A percentile compares a stretch with the other conserved stretches of the same genome.
Conservation (phyloP, 2,888 invertebrate genomes). For the Hyposoter dolosus region DNA sequence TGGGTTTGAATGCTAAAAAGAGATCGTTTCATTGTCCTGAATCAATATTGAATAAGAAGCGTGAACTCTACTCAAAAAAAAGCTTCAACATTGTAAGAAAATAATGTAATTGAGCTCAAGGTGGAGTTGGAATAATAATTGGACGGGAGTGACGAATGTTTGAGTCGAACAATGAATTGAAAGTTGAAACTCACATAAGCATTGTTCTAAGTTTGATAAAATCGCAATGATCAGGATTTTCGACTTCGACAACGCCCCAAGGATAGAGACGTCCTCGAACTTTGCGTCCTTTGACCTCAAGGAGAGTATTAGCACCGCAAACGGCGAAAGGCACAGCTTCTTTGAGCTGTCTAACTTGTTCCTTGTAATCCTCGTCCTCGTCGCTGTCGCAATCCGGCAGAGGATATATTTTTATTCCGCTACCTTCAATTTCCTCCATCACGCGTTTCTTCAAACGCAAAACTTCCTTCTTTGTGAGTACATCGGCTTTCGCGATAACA, state of each 20-base stretch:
- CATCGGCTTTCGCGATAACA: slow-evolving; percentile 98
- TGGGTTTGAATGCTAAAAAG: no score
- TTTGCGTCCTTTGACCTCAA: slow-evolving; percentile 96
- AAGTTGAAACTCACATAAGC: slow-evolving; percentile 89
- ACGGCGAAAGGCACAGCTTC: slow-evolving; percentile 99
- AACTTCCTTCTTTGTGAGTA: slow-evolving; percentile 96
- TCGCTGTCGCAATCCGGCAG: slow-evolving; percentile 98
- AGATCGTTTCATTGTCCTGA: no score
- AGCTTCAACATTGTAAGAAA: not conserved
- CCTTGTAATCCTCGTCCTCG: slow-evolving; percentile 98
- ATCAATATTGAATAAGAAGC: no score
- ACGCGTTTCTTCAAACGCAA: slow-evolving; percentile 93
- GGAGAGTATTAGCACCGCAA: slow-evolving; percentile 96
- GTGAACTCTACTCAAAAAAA: no score
- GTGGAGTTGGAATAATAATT: not conserved
- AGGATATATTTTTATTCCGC: slow-evolving; percentile 97
- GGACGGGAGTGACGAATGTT: not conserved
- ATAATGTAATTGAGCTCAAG: not conserved
- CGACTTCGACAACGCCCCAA: slow-evolving; percentile 99
- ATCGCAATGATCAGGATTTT: slow-evolving; percentile 99
- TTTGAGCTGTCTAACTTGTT: slow-evolving; percentile 95
- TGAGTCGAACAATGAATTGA: not conserved
- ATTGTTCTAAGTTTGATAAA: slow-evolving; percentile 98
- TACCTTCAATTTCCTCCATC: slow-evolving; percentile 95
- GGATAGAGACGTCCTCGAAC: slow-evolving; percentile 98